phyloP scores from a whole-genome alignment of 2,888 invertebrate species.

The Molorchus minor region DNA sequence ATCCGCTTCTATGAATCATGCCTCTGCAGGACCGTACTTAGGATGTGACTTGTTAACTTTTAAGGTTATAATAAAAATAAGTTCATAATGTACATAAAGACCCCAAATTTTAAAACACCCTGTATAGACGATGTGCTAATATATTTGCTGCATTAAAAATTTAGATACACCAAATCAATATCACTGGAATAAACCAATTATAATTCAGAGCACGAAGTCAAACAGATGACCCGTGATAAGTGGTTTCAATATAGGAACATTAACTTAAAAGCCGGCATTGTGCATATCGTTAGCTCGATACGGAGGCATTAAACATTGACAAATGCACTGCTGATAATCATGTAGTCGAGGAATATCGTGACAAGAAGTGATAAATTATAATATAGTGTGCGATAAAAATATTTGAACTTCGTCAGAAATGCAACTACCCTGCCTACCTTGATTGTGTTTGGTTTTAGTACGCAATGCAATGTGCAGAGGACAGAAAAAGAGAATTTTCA shows the following conservation, averaged over 20 bases:
- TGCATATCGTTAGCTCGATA: conserved; percentile 35
- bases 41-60: too few relatives aligned
- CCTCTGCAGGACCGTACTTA: too few relatives aligned
- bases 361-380: conserved; percentile 23
- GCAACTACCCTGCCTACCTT: neutral
- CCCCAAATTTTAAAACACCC: too few relatives aligned
- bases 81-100: too few relatives aligned
- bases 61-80: too few relatives aligned
- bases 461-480: neutral
- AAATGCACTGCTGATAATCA: conserved; percentile 30
- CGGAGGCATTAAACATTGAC: conserved; percentile 32
- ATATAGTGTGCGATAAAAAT: conserved; percentile 4
- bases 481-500: neutral
- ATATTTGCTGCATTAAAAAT: too few relatives aligned
- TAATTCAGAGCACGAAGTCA: conserved; percentile 45
- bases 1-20: too few relatives aligned
- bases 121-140: too few relatives aligned
- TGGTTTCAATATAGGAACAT: conserved; percentile 34
- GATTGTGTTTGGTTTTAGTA: neutral
- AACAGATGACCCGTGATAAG: conserved; percentile 46
- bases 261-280: conserved; percentile 28
- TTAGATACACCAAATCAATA: too few relatives aligned
- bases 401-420: conserved; percentile 3
- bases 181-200: conserved; percentile 33
- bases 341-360: conserved; percentile 12